A percentile compares a stretch with the other conserved stretches of the same genome.
phyloP scores from a whole-genome alignment of 1,140 invertebrate genomes.

The Potamilus streckersoni region DNA sequence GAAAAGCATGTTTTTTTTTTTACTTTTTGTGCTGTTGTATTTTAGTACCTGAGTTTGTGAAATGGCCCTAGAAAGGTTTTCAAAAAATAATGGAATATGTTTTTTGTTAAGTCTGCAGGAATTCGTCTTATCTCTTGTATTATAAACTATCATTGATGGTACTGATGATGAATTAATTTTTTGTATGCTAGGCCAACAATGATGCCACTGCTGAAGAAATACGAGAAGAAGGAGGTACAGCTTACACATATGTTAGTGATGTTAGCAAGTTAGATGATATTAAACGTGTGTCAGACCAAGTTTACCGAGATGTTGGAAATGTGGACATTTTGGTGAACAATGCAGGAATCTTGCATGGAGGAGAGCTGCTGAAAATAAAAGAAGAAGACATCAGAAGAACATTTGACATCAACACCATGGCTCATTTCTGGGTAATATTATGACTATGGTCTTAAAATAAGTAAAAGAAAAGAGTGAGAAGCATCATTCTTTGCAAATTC shows the following conservation, averaged over 20 bases:
- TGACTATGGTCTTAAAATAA: no score
- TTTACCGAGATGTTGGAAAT: slow-evolving; percentile 83
- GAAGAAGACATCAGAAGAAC: slow-evolving; percentile 77
- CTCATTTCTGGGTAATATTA: slow-evolving; percentile 76
- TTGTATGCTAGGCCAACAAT: slow-evolving; percentile 73
- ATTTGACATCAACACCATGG: slow-evolving; percentile 75
- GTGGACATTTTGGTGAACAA: slow-evolving; percentile 93
- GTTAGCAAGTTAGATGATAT: slow-evolving; percentile 55
- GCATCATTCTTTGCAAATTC: no score
- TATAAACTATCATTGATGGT: no score
- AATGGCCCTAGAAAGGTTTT: no score
- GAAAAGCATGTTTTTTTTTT: no score
- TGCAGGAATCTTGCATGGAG: slow-evolving; percentile 89
- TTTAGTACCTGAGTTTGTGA: no score
- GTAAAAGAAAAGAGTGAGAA: no score
- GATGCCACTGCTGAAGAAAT: slow-evolving; percentile 65
- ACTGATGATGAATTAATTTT: slow-evolving; percentile 76
- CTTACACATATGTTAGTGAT: slow-evolving; percentile 56
- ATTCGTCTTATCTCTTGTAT: no score
- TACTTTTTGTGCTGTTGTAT: no score
- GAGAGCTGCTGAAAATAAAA: slow-evolving; percentile 82
- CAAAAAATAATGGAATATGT: no score
- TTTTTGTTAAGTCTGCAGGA: no score
- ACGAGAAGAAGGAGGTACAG: slow-evolving; percentile 40
- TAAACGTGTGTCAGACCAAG: slow-evolving; percentile 36